These are phyloP conservation scores for Dendroctonus valens DNA, from an alignment of 1,140 invertebrate species.

Conservation along the genomic window DNA sequence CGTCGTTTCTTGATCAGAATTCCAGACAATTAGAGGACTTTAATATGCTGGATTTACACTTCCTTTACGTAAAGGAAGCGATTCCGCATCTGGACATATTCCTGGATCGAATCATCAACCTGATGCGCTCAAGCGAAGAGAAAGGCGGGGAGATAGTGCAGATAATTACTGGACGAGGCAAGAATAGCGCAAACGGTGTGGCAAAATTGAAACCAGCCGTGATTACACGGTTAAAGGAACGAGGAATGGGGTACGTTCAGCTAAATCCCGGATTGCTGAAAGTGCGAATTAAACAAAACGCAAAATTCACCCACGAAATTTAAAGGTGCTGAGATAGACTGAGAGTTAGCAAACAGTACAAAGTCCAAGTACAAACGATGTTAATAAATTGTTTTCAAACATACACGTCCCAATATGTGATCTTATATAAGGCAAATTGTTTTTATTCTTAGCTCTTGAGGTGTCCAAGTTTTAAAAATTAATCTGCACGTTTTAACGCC, in stretches of 20 bases:
- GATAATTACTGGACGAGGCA: conserved; percentile 77
- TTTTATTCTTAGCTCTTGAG: too few species aligned
- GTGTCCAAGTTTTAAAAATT: too few species aligned
- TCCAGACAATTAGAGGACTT: conserved; percentile 42
- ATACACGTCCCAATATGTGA: too few species aligned
- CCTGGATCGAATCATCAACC: conserved; percentile 63
- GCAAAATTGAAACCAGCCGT: conserved; percentile 72
- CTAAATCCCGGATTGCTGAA: conserved; percentile 53
- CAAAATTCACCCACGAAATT: conserved; percentile 40
- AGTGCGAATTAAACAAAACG: conserved; percentile 46
- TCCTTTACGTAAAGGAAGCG: conserved; percentile 70
- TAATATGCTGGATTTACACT: conserved; percentile 71
- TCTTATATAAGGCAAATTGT: too few species aligned
- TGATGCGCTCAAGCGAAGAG: conserved; percentile 47
- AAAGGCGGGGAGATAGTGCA: conserved; percentile 53
- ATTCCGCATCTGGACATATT: conserved; percentile 66
- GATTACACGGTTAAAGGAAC: conserved; percentile 55
- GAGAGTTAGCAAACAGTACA: too few species aligned
- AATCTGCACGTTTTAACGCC: too few species aligned
- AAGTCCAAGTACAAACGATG: too few species aligned
- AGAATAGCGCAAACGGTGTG: conserved; percentile 64
- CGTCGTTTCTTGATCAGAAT: conserved; percentile 44
- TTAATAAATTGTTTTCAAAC: too few species aligned
- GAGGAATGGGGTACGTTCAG: conserved; percentile 57
- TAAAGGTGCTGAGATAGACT: conserved; percentile 1